phyloP scores from a whole-genome alignment of 1,140 invertebrate genomes.

The Mya arenaria region DNA sequence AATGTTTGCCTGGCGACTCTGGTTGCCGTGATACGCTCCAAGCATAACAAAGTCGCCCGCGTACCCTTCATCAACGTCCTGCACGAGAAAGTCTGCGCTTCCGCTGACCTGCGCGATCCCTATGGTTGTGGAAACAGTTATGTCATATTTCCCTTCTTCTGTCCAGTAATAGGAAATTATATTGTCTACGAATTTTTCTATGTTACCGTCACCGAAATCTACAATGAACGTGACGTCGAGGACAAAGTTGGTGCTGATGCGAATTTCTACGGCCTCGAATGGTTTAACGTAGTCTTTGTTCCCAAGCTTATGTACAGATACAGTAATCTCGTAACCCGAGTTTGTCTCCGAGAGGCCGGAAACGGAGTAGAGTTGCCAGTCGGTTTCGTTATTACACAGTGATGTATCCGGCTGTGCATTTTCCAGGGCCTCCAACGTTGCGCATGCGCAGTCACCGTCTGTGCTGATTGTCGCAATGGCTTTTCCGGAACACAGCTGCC shows the following conservation, averaged over 20 bases:
- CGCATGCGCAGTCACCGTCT: slow-evolving; percentile 11
- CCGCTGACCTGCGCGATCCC: slow-evolving; percentile 59
- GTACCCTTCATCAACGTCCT: slow-evolving; percentile 70
- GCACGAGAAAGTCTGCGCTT: slow-evolving; percentile 53
- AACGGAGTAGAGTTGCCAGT: slow-evolving; percentile 45
- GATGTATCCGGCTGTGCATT: neutral
- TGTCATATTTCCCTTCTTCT: slow-evolving; percentile 62
- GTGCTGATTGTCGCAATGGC: neutral
- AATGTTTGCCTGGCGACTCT: slow-evolving; percentile 8
- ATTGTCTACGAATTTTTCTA: slow-evolving; percentile 49
- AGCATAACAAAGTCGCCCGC: slow-evolving; percentile 67
- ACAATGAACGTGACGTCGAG: slow-evolving; percentile 62
- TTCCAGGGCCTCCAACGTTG: neutral
- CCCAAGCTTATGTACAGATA: slow-evolving; percentile 46
- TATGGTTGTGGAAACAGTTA: slow-evolving; percentile 65
- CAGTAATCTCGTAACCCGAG: slow-evolving; percentile 40
- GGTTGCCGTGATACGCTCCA: slow-evolving; percentile 44
- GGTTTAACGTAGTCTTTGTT: slow-evolving; percentile 68
- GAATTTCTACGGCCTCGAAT: slow-evolving; percentile 68
- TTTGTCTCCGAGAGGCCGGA: slow-evolving; percentile 43
- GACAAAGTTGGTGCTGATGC: slow-evolving; percentile 57
- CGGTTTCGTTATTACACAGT: neutral
- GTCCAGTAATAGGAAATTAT: slow-evolving; percentile 70
- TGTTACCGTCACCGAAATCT: slow-evolving; percentile 73
- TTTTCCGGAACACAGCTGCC: slow-evolving; percentile 18